Percentiles rank a stretch among this genome's conserved stretches.
These are phyloP conservation scores for Chamaea fasciata DNA, from an alignment of 2,113 vertebrate species.

Conservation along the genomic window DNA sequence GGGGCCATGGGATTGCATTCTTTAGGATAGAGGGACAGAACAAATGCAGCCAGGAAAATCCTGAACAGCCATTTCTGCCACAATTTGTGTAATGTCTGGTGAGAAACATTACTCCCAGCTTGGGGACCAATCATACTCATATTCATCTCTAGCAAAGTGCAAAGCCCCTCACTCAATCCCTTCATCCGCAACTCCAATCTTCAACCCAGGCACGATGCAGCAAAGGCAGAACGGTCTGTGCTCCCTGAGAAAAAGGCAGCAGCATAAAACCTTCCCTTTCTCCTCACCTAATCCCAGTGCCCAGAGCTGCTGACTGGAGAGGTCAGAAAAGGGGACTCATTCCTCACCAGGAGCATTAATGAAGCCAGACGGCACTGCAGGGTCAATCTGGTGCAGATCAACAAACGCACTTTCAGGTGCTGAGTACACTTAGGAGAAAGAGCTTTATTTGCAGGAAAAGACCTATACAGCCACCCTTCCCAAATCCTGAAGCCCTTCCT, in stretches of 20 bases:
- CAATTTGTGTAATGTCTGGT: background rate
- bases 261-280: background rate
- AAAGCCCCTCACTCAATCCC: background rate
- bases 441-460: background rate
- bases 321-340: background rate
- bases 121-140: background rate
- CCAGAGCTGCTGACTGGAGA: background rate
- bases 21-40: background rate
- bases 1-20: background rate
- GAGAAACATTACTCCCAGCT: background rate
- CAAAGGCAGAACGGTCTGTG: background rate
- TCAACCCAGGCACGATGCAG: rapidly evolving
- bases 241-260: background rate
- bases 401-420: background rate
- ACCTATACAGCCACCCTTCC: background rate
- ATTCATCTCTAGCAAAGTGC: background rate
- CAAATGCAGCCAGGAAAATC: background rate
- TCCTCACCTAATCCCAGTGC: background rate
- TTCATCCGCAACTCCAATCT: background rate
- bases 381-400: background rate
- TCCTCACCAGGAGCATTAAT: no score
- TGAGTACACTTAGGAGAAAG: rapidly evolving
- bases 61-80: background rate
- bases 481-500: background rate
- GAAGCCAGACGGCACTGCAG: background rate